A percentile compares a stretch with the other conserved stretches of the same genome.
phyloP scores from a whole-genome alignment of 2,888 invertebrate genomes.

The Xylota sylvarum region DNA sequence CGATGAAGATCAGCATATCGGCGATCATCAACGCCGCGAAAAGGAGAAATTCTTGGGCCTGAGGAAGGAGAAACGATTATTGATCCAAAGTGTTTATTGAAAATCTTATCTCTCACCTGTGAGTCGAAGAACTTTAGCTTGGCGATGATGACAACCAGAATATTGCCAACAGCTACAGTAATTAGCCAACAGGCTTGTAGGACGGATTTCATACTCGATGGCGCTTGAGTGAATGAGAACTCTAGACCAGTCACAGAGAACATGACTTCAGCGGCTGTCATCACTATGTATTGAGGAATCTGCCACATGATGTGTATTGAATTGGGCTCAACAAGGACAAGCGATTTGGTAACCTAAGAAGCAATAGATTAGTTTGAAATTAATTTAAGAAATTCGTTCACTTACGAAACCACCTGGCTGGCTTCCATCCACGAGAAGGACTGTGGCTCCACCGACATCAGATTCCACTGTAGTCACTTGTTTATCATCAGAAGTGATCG shows the following conservation, averaged over 20 bases:
- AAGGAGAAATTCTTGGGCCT: slow-evolving; percentile 94
- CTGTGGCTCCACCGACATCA: slow-evolving; percentile 89
- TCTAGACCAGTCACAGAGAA: slow-evolving; percentile 98
- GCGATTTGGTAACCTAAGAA: slow-evolving; percentile 78
- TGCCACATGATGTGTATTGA: slow-evolving; percentile 91
- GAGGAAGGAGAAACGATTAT: slow-evolving; percentile 78
- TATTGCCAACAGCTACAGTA: slow-evolving; percentile 96
- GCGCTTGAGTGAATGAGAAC: slow-evolving; percentile 98
- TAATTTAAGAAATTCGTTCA: slow-evolving; percentile 47
- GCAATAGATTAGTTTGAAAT: background rate
- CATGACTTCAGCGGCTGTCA: slow-evolving; percentile 97
- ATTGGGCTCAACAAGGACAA: slow-evolving; percentile 87
- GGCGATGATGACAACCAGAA: slow-evolving; percentile 92
- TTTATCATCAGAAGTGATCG: slow-evolving; percentile 78
- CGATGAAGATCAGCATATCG: slow-evolving; percentile 92
- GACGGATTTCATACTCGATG: slow-evolving; percentile 96
- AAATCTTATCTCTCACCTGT: slow-evolving; percentile 78
- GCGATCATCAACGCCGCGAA: slow-evolving; percentile 94
- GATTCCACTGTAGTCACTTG: slow-evolving; percentile 82
- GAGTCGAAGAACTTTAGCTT: slow-evolving; percentile 82
- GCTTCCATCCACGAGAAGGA: slow-evolving; percentile 85
- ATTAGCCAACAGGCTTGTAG: slow-evolving; percentile 96
- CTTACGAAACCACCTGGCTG: slow-evolving; percentile 83
- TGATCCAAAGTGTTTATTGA: background rate
- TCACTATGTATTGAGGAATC: slow-evolving; percentile 95